Base-by-base conservation (phyloP, 1,140 invertebrate species). In the Adoxophyes honmai region DNA sequence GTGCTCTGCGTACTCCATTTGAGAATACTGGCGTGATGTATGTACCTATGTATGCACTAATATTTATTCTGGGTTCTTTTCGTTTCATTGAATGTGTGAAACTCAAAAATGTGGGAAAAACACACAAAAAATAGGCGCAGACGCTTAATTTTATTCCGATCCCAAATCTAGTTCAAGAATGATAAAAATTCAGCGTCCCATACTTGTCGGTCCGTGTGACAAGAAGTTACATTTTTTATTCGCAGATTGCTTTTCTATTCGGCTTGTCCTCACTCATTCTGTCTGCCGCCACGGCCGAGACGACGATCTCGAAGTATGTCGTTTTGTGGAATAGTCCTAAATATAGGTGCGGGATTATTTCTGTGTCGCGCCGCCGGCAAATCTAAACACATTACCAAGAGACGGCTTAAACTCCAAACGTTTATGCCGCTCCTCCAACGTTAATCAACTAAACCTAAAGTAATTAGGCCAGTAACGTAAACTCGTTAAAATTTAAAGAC, bases 321-420 rank as follows among this genome's bases (percentile, higher is more conserved):
- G 75, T 82, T 84, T 82, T 78, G 71, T 70, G 71, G 75, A 84
- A 87, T 82, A 75, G 68, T 71, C 71, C 81, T 85, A 85, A 78
- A 85, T 84, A 75, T 85, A 85, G 80, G 52, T 44, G 56, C 64
- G 62, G 73, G 81, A 85, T 85, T 87, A 87, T 87, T 87, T 85
- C 70, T 69, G 83, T 74, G 83, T 74, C 67, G 62, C 63, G 55
- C 38, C 66, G 68, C 68, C 72, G 77, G 34, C 16, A 21, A 56
- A 81, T 77, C 81, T 66, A 80, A 78, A 81, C 76, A 82, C 68
- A 78, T 78, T 75, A 81, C 73, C 62, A 55, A 21, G 62, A 52
- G 66, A 60, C 70, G 60, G 68, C 62, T 60, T 59, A 71, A 77
- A 66, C 64, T 68, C 63, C 57, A 52, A 70, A 75, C 76, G 75